Evolutionary conservation across 2,888 invertebrate species (phyloP).

Genomic region (Cancer borealis): DNA sequence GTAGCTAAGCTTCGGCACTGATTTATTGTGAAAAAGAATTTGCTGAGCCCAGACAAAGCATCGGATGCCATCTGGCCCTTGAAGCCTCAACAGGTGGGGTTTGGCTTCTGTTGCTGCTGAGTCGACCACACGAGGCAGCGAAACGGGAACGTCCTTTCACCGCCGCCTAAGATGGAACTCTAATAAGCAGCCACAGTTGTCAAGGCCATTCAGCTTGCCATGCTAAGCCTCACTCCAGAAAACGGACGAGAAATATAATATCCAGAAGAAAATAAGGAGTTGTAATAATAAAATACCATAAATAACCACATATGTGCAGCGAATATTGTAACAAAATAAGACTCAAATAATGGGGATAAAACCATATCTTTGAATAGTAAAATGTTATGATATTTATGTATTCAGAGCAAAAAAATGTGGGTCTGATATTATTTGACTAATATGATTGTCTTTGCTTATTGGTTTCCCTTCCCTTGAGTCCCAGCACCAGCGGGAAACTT

Average conservation of each 20-base stretch:
- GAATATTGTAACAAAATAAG: neutral
- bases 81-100: constrained; percentile 33
- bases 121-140: constrained; percentile 30
- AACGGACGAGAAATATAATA: neutral
- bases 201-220: neutral
- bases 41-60: neutral
- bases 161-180: neutral
- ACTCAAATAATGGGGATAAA: neutral
- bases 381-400: neutral
- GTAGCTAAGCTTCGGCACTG: neutral
- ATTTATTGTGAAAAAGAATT: neutral
- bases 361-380: neutral
- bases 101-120: constrained; percentile 25
- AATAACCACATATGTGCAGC: neutral
- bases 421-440: neutral
- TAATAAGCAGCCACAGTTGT: neutral
- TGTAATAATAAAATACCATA: neutral
- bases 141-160: constrained; percentile 4
- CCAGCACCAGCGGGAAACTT: neutral
- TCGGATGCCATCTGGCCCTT: constrained; percentile 11
- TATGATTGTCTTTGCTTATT: neutral
- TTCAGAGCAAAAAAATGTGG: neutral
- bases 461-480: neutral
- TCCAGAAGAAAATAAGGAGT: neutral
- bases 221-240: neutral